Percentiles rank a stretch among this genome's conserved stretches.
Conservation (phyloP, 2,113 vertebrate genomes). For the Alectura lathami region DNA sequence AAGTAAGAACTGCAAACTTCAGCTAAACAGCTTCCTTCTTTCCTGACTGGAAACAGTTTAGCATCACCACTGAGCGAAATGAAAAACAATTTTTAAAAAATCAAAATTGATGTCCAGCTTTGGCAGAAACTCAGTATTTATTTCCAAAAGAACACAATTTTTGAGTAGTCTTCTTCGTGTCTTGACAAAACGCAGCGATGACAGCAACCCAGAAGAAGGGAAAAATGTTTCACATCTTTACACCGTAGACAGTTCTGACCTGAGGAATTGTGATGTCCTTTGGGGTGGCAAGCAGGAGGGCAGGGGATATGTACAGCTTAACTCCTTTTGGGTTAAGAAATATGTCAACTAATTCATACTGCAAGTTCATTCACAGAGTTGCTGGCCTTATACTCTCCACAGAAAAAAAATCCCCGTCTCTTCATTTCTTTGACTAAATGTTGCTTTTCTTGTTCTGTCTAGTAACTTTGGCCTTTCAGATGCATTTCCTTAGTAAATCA, state of each 20-base stretch:
- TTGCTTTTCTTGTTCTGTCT: not conserved
- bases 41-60: not conserved
- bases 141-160: not conserved
- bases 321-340: not conserved
- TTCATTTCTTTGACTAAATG: not conserved
- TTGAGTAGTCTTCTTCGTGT: not conserved
- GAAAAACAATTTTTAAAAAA: not conserved
- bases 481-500: not conserved
- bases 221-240: not conserved
- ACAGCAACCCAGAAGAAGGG: not conserved
- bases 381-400: not conserved
- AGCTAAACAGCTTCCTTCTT: not conserved
- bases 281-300: not conserved
- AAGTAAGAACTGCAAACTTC: not conserved
- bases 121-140: not conserved
- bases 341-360: not conserved
- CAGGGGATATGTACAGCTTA: not conserved
- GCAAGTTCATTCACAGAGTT: not conserved
- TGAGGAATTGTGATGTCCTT: not conserved
- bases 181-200: not conserved
- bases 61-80: not conserved
- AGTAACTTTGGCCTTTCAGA: not conserved
- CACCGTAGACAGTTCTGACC: accelerated
- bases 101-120: not conserved
- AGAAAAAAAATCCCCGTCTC: not conserved